Evolutionary conservation across 2,113 vertebrate genomes (phyloP), one percentile per base, ranked within the genome.

Genomic region (Mola mola): DNA sequence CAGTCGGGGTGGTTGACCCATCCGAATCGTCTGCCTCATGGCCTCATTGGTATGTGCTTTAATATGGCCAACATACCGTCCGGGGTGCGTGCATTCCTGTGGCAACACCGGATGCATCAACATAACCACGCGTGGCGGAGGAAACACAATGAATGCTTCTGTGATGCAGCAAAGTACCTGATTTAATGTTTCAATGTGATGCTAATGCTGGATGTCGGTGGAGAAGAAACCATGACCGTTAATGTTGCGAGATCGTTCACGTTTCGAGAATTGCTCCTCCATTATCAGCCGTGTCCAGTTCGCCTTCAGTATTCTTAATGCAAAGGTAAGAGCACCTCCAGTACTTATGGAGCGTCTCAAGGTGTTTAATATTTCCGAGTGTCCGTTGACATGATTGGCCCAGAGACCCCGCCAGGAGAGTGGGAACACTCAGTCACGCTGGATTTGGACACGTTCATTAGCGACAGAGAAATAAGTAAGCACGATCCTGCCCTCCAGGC

Each of bases 331-430:
- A 88, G 72, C 65, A 78, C 28, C 78, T 80, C 50, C 41, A 29
- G 53, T 72, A 68, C 70, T 81, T 81, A 83, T 56, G 61, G 51
- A 75, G 72, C 60, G 24, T 55, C 69, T 74, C 38, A 1, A 48
- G 52, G 75, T 84, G 77, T 86, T 90, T 89, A 89, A 89, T 90
- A 88, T 90, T 90, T 91, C 60, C 87, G 77, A 63, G 85, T 88
- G 83, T 88, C 78, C 66, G 68, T 72, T 68, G 63, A 79, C 75
- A 73, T 79, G 87, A 76, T 77, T 74, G 85, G 78, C 50, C 38
- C 55, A 29, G 53, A 48, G 66, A 42, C 67, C 47, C 47, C 9
- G 71, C 26, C 20, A 49, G 63, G 34, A 74, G 67, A 64, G 66
- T 72, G 62, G 81, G 82, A 86, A 87, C 78, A 77, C 80, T 86